Base-by-base conservation (phyloP, 2,888 invertebrate genomes). In the Ethmia dodecea region DNA sequence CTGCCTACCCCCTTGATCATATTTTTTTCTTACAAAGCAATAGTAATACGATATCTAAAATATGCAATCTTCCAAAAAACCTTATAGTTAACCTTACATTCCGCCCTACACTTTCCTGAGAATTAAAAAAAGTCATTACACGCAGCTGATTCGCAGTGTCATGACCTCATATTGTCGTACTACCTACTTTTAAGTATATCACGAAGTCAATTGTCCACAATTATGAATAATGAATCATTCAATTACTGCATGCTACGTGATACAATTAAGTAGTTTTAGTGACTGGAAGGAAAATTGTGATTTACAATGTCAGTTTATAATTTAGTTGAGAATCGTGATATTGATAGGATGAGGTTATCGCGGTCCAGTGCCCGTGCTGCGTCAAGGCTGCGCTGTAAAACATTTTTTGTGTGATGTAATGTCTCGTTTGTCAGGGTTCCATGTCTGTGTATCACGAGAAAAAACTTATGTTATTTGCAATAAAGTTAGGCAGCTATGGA, bases 321-420 rank as follows among this genome's bases (percentile, higher is more conserved):
- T 22, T n/a, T 22, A 22, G 16, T 24, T 25, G 27, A 32, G 16
- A 13, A 24, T 8, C 34, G 38, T 38, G 37, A 30, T 31, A 22
- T 13, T 24, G 30, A 26, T 27, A 28, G 27, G 34, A 32, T 18
- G 35, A 35, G 34, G 35, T 39, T 35, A 33, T 32, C 35, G 32
- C 25, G 26, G 25, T 12, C 16, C 29, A 31, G n/a, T 28, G 31
- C 13, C 3, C 26, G 11, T 13, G 34, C 38, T 22, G 16, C 30
- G 31, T 10, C 31, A 35, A 35, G 35, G 35, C 18, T 13, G 25
- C 22, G 14, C 14, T n/a, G 5, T 13, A 20, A 20, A 12, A 24
- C 22, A 13, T 31, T 31, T 31, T 25, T 22, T 20, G 5, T 30
- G 28, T 28, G 13, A n/a, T 22, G 9, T 9, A 22, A n/a, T 22